phyloP scores from a whole-genome alignment of 1,140 invertebrate genomes.

The Hyles vespertilio region DNA sequence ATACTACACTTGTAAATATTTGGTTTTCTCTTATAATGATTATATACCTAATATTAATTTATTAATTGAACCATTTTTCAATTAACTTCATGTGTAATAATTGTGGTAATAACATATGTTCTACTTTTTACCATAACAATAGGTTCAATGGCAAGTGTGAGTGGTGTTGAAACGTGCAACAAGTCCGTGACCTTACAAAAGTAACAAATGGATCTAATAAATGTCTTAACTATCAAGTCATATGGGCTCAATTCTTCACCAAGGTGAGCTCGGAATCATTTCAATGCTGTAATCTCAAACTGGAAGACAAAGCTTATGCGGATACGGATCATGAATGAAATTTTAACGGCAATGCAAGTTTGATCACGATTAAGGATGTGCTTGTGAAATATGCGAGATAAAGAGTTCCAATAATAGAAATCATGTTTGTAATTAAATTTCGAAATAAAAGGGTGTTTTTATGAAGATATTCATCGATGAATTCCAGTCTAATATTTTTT shows the following conservation, averaged over 20 bases:
- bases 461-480: too few species aligned
- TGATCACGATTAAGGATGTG: constrained; percentile 2
- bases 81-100: too few species aligned
- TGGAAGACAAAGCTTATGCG: constrained; percentile 22
- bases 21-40: too few species aligned
- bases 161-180: constrained; percentile 21
- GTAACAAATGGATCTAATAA: constrained; percentile 51
- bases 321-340: constrained; percentile 1
- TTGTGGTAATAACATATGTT: constrained; percentile 5
- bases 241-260: constrained; percentile 40
- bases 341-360: background rate
- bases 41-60: too few species aligned
- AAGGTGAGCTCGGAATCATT: constrained; percentile 40
- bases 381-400: background rate
- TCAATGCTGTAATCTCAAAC: constrained; percentile 22
- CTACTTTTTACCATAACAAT: constrained; percentile 21
- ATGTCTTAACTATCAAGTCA: constrained; percentile 36
- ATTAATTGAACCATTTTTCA: too few species aligned
- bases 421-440: too few species aligned
- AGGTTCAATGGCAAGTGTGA: constrained; percentile 19
- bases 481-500: too few species aligned
- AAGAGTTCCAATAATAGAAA: too few species aligned
- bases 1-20: too few species aligned
- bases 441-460: too few species aligned
- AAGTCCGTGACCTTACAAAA: constrained; percentile 44